Evolutionary conservation across 2,797 vertebrate genomes (phyloP), one percentile per base, ranked within the genome.

Genomic region (Premnoplex brunnescens): DNA sequence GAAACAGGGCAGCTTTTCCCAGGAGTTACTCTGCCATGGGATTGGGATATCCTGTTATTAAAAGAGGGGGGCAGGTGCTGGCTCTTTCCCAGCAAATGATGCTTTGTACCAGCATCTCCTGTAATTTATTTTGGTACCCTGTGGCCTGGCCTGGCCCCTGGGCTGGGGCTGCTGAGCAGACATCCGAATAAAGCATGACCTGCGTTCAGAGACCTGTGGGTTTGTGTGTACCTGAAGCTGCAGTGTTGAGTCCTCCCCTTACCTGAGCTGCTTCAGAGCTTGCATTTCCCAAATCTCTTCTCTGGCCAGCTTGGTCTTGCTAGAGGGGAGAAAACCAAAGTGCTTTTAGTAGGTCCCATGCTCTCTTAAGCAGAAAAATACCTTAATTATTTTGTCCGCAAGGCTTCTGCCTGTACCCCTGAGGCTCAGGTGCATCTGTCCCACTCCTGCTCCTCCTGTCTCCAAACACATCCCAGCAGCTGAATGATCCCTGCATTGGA

Each of bases 341-440:
- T 5, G 7, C 9, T 21, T 43, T 55, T 16, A 55, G 41, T 5
- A 27, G 8, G 10, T 22, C 14, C 48, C 2, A 1, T 3, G 17
- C 23, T 62, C 14, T 41, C 21, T 49, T 16, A 15, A 16, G 9
- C 9, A 69, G n/a, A 19, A 20, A 12, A 54, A 21, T 1, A 1
- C 2, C 28, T 63, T 19, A 10, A 46, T 34, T 5, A 3, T 4
- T 34, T 34, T 26, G 7, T 21, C 20, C 26, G 22, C 6, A 3
- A 10, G 13, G 0, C 10, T 13, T 7, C 2, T 49, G 22, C n/a
- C 46, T 12, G 14, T 1, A 0, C 9, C 14, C 28, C 14, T 1
- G 59, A 20, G 39, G 19, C 26, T 54, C 34, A 15, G 46, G 5
- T 34, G 2, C 7, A 2, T 34, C 20, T 30, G 19, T 34, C 32